A percentile compares a stretch with the other conserved stretches of the same genome.
Evolutionary conservation across 2,113 vertebrate genomes (phyloP).

Genomic region (Gymnobelideus leadbeateri): DNA sequence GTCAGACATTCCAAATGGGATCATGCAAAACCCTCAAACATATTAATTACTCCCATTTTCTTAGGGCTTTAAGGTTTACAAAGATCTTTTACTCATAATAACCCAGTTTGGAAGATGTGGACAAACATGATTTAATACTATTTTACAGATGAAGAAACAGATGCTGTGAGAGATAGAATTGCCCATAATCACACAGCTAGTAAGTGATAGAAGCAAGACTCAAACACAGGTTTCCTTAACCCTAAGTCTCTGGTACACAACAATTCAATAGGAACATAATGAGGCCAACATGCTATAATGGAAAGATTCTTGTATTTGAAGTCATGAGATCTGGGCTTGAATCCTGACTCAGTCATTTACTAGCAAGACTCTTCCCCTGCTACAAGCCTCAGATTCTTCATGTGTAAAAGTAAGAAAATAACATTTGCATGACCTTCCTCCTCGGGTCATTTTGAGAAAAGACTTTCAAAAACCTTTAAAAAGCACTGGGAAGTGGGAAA

Average conservation of each 20-base stretch:
- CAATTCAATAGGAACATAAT: background rate
- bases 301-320: background rate
- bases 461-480: background rate
- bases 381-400: background rate
- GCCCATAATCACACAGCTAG: background rate
- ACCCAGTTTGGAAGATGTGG: background rate
- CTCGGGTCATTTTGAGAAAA: background rate
- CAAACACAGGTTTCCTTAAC: background rate
- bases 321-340: background rate
- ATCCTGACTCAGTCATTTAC: background rate
- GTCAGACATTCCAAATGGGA: background rate
- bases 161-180: background rate
- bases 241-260: background rate
- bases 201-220: background rate
- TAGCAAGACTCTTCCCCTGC: background rate
- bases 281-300: background rate
- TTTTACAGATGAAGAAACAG: background rate
- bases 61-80: background rate
- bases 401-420: background rate
- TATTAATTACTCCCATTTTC: background rate
- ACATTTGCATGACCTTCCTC: background rate
- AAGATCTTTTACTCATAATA: background rate
- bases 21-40: background rate
- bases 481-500: background rate
- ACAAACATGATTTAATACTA: background rate